A percentile compares a stretch with the other conserved stretches of the same genome.
Conservation (phyloP, 2,888 invertebrate genomes). For the Drosophila parthenogenetica region DNA sequence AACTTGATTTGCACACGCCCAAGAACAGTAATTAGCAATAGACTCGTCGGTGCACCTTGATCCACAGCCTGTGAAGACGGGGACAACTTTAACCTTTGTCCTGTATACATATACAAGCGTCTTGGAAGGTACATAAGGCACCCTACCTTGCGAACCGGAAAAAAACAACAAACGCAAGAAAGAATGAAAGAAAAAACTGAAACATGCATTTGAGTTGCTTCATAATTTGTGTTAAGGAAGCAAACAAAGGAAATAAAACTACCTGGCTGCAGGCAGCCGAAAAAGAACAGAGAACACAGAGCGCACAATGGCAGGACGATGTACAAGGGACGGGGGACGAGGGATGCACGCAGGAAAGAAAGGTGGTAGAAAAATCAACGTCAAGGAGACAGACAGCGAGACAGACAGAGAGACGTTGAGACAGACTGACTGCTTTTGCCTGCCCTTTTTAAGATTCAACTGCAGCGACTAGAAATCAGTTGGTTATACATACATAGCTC, state of each 20-base stretch:
- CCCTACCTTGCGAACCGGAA: constrained; percentile 72
- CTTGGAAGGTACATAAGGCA: constrained; percentile 26
- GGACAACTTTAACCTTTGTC: constrained; percentile 49
- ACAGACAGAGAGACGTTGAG: constrained; percentile 27
- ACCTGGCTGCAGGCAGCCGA: constrained; percentile 69
- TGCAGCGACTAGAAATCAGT: constrained; percentile 69
- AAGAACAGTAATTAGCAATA: constrained; percentile 72
- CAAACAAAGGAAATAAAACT: constrained; percentile 56
- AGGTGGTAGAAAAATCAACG: constrained; percentile 74
- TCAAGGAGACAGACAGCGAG: constrained; percentile 49
- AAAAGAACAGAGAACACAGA: constrained; percentile 27
- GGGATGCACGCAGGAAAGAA: constrained; percentile 34
- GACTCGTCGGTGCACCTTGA: constrained; percentile 66
- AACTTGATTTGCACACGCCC: constrained; percentile 77
- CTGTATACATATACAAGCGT: constrained; percentile 16
- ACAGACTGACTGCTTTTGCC: constrained; percentile 23
- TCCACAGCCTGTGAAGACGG: constrained; percentile 28
- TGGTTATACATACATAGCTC: constrained; percentile 56
- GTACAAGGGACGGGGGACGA: constrained; percentile 26
- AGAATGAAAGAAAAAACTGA: constrained; percentile 35
- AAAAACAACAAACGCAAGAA: constrained; percentile 31
- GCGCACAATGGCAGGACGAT: constrained; percentile 52
- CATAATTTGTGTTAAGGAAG: constrained; percentile 36
- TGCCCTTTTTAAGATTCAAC: constrained; percentile 52
- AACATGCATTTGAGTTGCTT: constrained; percentile 64